These are phyloP conservation scores for Trichonephila inaurata DNA, from an alignment of 1,140 invertebrate species.

Conservation along the genomic window DNA sequence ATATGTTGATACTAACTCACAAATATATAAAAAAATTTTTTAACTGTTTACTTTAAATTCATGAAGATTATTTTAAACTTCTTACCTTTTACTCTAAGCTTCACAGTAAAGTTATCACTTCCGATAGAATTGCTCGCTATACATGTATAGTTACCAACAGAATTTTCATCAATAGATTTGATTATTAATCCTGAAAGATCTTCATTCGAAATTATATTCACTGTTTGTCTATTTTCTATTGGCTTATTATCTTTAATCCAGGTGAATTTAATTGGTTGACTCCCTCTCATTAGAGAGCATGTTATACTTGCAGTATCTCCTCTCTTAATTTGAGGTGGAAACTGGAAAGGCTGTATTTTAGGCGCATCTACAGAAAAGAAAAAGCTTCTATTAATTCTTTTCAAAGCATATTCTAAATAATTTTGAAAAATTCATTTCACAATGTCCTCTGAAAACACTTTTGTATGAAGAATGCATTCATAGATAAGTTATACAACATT, in stretches of 20 bases:
- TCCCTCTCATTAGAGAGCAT: constrained; percentile 42
- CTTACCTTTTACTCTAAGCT: constrained; percentile 29
- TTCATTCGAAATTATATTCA: background rate
- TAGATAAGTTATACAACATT: too few species aligned
- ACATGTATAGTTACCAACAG: constrained; percentile 64
- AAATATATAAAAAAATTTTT: too few species aligned
- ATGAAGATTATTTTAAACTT: background rate
- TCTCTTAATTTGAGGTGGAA: constrained; percentile 59
- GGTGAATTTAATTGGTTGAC: constrained; percentile 19
- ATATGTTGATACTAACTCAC: too few species aligned
- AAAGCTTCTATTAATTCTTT: background rate
- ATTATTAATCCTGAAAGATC: constrained; percentile 45
- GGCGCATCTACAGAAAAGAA: constrained; percentile 59
- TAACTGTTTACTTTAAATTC: background rate
- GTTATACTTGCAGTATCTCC: constrained; percentile 59
- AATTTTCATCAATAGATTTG: constrained; percentile 19
- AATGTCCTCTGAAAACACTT: too few species aligned
- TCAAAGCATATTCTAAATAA: too few species aligned
- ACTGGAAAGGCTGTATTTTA: constrained; percentile 69
- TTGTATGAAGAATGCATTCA: too few species aligned
- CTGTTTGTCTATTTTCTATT: background rate
- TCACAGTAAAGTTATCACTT: background rate
- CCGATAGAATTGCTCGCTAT: constrained; percentile 27
- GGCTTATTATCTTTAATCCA: constrained; percentile 51
- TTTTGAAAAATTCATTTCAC: too few species aligned